phyloP scores from a whole-genome alignment of 2,888 invertebrate species.

The Idaea straminata region DNA sequence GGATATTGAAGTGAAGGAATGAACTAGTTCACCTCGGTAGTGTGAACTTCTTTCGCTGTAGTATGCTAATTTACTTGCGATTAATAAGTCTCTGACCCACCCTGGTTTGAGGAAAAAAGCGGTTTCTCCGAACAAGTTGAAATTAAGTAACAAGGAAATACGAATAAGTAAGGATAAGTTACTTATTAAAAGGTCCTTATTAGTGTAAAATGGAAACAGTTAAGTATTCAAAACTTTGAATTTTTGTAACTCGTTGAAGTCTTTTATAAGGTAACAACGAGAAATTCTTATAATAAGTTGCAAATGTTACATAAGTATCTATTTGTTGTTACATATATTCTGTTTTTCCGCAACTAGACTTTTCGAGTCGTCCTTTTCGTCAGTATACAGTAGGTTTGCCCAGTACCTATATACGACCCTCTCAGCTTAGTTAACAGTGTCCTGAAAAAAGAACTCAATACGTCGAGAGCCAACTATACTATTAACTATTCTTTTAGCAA shows the following conservation, averaged over 20 bases:
- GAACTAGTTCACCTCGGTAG: slow-evolving; percentile 15
- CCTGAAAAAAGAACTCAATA: too few species aligned
- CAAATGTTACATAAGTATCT: neutral
- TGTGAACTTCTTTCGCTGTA: slow-evolving; percentile 14
- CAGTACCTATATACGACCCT: too few species aligned
- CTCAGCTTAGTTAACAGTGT: too few species aligned
- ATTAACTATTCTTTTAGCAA: too few species aligned
- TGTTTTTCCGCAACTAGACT: too few species aligned
- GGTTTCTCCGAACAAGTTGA: neutral
- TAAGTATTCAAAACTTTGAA: neutral
- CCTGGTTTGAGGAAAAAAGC: neutral
- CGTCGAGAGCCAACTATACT: too few species aligned
- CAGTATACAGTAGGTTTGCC: too few species aligned
- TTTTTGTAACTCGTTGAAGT: neutral
- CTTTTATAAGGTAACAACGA: neutral
- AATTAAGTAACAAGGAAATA: neutral
- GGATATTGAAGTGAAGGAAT: slow-evolving; percentile 17
- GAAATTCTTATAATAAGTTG: neutral
- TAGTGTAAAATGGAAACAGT: neutral
- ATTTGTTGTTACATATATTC: too few species aligned
- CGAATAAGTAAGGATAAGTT: too few species aligned
- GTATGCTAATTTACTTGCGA: neutral
- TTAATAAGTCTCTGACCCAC: neutral
- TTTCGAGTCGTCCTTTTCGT: too few species aligned
- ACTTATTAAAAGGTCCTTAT: neutral